phyloP scores from a whole-genome alignment of 2,888 invertebrate species.

The Euproctis similis region DNA sequence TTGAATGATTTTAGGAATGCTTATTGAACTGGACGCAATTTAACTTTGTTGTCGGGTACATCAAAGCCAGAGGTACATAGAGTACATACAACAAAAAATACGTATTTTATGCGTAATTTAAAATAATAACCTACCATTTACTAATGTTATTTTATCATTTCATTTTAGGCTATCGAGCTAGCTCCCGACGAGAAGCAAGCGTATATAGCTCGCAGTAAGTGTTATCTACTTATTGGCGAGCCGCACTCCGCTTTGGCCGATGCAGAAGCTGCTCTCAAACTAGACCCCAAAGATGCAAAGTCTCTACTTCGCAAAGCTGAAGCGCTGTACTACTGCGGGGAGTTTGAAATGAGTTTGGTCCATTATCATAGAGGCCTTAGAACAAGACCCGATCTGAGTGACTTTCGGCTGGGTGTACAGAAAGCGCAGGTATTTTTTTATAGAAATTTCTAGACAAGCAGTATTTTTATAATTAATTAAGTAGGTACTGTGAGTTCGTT shows the following conservation, averaged over 20 bases:
- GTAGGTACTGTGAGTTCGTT: no score
- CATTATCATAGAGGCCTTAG: constrained; percentile 92
- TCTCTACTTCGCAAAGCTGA: constrained; percentile 92
- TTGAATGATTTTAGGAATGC: no score
- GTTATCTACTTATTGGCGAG: constrained; percentile 89
- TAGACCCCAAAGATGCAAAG: constrained; percentile 80
- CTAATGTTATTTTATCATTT: not conserved
- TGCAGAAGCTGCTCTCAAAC: constrained; percentile 86
- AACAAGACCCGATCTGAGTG: constrained; percentile 87
- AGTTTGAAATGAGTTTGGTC: constrained; percentile 94
- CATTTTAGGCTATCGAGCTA: constrained; percentile 87
- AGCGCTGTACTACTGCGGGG: constrained; percentile 91
- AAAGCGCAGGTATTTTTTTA: constrained; percentile 90
- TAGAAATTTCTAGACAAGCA: no score
- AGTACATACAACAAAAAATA: no score
- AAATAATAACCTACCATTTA: no score
- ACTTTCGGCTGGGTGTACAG: constrained; percentile 87
- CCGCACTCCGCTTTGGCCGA: constrained; percentile 87
- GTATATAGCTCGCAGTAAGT: constrained; percentile 91
- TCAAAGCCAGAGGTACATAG: no score
- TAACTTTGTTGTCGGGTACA: no score
- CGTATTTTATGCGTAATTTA: no score
- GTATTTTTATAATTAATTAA: no score
- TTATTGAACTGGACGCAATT: no score
- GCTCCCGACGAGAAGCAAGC: constrained; percentile 90